Percentiles rank a stretch among this genome's conserved stretches.
Evolutionary conservation across 2,888 invertebrate species (phyloP).

Genomic region (Eupithecia inturbata): DNA sequence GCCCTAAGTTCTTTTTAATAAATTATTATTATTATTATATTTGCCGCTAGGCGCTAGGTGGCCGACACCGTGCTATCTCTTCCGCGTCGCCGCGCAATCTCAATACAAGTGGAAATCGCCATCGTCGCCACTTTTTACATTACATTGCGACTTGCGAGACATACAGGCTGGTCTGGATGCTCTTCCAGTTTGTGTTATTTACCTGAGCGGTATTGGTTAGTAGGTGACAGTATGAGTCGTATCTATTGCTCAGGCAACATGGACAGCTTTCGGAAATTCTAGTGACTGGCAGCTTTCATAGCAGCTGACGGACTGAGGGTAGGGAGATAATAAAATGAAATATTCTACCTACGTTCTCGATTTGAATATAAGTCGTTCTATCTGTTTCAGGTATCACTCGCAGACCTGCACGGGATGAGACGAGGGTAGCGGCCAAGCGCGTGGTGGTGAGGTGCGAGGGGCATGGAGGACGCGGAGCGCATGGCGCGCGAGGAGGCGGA

Average conservation of each 20-base stretch:
- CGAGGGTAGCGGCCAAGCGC: neutral
- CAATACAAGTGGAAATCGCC: neutral
- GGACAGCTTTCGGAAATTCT: too few species aligned
- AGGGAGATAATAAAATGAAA: too few species aligned
- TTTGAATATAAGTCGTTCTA: neutral
- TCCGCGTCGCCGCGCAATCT: neutral
- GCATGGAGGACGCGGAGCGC: constrained; percentile 70
- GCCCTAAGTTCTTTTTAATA: too few species aligned
- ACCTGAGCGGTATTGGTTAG: too few species aligned
- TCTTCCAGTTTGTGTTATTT: neutral
- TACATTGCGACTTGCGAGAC: neutral
- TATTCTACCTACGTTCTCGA: too few species aligned
- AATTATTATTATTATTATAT: too few species aligned
- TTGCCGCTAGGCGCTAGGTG: too few species aligned
- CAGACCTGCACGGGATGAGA: neutral
- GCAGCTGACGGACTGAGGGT: too few species aligned
- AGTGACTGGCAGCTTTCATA: too few species aligned
- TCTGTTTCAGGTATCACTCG: constrained; percentile 1
- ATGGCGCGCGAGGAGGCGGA: constrained; percentile 62
- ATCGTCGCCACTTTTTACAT: neutral
- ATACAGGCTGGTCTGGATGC: neutral
- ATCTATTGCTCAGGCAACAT: too few species aligned
- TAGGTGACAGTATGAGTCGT: too few species aligned
- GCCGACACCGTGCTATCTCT: neutral
- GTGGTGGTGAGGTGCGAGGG: neutral